phyloP scores from a whole-genome alignment of 2,888 invertebrate genomes.

The Pheosia gnoma region DNA sequence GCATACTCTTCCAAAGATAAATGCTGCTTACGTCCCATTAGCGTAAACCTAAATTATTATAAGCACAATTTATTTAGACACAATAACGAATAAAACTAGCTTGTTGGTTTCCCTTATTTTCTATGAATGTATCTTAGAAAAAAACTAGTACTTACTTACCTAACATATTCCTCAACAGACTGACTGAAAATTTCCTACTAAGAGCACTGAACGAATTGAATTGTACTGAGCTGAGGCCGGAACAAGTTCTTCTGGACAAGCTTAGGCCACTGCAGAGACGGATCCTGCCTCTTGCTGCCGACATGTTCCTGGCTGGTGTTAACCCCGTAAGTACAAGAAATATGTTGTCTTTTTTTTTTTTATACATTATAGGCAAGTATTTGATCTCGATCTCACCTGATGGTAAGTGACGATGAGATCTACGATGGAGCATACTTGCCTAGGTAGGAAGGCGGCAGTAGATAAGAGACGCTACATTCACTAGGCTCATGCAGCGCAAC shows the following conservation, averaged over 20 bases:
- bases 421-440: no score
- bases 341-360: no score
- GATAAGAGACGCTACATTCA: no score
- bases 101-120: not conserved
- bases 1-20: not conserved
- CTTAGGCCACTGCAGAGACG: conserved; percentile 62
- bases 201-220: conserved; percentile 57
- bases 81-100: not conserved
- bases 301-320: conserved; percentile 70
- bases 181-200: conserved; percentile 68
- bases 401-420: no score
- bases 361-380: no score
- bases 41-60: conserved; percentile 5
- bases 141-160: no score
- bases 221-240: conserved; percentile 48
- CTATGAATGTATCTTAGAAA: not conserved
- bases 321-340: conserved; percentile 62
- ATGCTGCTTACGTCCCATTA: not conserved
- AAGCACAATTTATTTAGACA: conserved; percentile 7
- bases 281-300: conserved; percentile 68
- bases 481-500: no score
- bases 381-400: no score
- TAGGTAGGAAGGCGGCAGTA: no score
- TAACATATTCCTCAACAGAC: conserved; percentile 47
- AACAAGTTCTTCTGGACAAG: conserved; percentile 65